phyloP scores from a whole-genome alignment of 2,113 vertebrate species.

The Corydoras sp. region DNA sequence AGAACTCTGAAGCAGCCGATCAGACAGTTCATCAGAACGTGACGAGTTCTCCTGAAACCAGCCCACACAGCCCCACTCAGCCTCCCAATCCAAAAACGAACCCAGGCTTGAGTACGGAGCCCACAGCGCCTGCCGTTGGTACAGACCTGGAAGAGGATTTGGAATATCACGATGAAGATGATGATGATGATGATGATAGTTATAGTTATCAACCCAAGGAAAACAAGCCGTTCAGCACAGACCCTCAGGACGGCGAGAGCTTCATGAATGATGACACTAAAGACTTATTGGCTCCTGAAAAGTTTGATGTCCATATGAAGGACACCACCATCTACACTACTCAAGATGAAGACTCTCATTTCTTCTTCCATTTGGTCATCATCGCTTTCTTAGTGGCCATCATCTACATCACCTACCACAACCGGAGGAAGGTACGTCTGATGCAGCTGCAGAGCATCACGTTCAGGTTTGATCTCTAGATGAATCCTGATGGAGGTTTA shows the following conservation, averaged over 20 bases:
- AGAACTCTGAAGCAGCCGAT: too few species aligned
- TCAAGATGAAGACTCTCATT: conserved; percentile 86
- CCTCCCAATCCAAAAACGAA: too few species aligned
- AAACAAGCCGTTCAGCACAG: conserved; percentile 40
- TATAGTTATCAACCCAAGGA: background rate
- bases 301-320: conserved; percentile 50
- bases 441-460: too few species aligned
- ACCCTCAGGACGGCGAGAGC: conserved; percentile 45
- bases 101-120: background rate
- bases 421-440: conserved; percentile 88
- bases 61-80: too few species aligned
- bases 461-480: too few species aligned
- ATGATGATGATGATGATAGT: background rate
- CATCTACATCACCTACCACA: conserved; percentile 91
- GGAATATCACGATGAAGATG: background rate
- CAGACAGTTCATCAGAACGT: too few species aligned
- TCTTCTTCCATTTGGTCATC: conserved; percentile 89
- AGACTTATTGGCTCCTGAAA: conserved; percentile 35
- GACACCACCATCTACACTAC: conserved; percentile 56
- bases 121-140: background rate
- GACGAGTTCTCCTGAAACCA: too few species aligned
- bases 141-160: background rate
- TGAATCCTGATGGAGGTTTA: too few species aligned
- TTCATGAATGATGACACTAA: background rate
- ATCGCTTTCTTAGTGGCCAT: conserved; percentile 86